Percentiles rank a stretch among this genome's conserved stretches.
Evolutionary conservation across 2,888 invertebrate genomes (phyloP).

Genomic region (Camponotus fellah): DNA sequence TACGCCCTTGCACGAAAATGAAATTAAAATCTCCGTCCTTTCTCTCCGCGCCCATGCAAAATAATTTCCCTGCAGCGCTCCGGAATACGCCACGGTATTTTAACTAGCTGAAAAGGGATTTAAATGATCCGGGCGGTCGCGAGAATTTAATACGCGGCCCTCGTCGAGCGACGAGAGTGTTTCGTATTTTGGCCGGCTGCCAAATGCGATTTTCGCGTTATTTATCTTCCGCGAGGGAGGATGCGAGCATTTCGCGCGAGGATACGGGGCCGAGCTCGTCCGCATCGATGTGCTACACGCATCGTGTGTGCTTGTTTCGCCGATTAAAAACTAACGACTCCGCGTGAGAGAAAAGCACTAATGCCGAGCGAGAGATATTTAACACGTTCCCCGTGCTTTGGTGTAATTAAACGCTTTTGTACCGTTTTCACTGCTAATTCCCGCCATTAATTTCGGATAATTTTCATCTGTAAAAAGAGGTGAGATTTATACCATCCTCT

Average conservation of each 20-base stretch:
- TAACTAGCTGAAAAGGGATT: slow-evolving; percentile 61
- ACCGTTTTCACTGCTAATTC: slow-evolving; percentile 37
- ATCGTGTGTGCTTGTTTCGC: slow-evolving; percentile 32
- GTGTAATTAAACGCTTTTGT: slow-evolving; percentile 42
- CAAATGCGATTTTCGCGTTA: slow-evolving; percentile 57
- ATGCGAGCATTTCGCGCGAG: slow-evolving; percentile 4
- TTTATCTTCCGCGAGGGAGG: slow-evolving; percentile 42
- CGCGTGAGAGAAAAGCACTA: slow-evolving; percentile 28
- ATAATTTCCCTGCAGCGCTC: slow-evolving; percentile 40
- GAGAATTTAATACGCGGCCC: slow-evolving; percentile 48
- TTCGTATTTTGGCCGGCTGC: slow-evolving; percentile 36
- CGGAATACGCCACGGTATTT: slow-evolving; percentile 51
- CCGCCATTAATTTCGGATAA: slow-evolving; percentile 42
- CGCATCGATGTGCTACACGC: slow-evolving; percentile 16
- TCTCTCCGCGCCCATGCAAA: slow-evolving; percentile 15
- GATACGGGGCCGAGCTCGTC: neutral
- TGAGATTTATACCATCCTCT: neutral
- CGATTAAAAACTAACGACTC: slow-evolving; percentile 48
- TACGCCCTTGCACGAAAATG: slow-evolving; percentile 29
- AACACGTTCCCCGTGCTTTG: slow-evolving; percentile 20
- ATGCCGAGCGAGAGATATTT: slow-evolving; percentile 42
- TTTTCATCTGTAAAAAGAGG: slow-evolving; percentile 17
- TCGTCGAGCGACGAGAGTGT: slow-evolving; percentile 20
- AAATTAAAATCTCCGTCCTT: slow-evolving; percentile 44
- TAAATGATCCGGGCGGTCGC: slow-evolving; percentile 56